These are phyloP conservation scores for Tenrec ecaudatus DNA, from an alignment of 2,113 vertebrate genomes.

Conservation along the genomic window DNA sequence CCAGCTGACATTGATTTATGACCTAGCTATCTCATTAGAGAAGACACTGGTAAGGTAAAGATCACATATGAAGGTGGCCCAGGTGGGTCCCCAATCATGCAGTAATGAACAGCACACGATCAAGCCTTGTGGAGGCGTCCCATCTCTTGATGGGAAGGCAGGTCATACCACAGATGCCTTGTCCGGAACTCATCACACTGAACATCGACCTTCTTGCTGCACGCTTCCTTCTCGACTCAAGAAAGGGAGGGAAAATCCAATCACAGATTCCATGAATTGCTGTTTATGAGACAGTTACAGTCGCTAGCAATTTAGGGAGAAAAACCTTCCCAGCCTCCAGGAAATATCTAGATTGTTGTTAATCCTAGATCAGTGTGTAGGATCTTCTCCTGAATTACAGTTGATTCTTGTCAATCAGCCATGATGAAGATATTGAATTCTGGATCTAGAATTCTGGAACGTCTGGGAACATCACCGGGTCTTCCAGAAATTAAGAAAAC, in stretches of 20 bases:
- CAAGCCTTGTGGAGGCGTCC: neutral
- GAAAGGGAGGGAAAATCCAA: neutral
- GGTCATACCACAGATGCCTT: neutral
- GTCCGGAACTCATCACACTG: neutral
- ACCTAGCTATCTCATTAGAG: neutral
- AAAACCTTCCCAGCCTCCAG: neutral
- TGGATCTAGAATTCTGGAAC: neutral
- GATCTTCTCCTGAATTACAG: constrained; percentile 10
- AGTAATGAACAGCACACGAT: neutral
- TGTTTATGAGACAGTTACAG: neutral
- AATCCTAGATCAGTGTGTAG: constrained; percentile 12
- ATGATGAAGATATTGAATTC: neutral
- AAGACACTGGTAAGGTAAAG: neutral
- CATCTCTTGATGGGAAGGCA: neutral
- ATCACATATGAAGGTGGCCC: neutral
- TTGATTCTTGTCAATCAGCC: neutral
- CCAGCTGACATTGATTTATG: neutral
- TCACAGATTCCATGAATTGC: neutral
- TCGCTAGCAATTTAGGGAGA: neutral
- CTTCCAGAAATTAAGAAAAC: constrained; percentile 25
- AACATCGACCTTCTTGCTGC: neutral
- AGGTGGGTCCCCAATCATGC: accelerated
- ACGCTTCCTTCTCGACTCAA: neutral
- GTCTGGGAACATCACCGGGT: neutral
- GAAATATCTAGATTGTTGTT: neutral